These are phyloP conservation scores for Leptinotarsa tumamoca DNA, from an alignment of 2,888 invertebrate genomes.

Conservation along the genomic window DNA sequence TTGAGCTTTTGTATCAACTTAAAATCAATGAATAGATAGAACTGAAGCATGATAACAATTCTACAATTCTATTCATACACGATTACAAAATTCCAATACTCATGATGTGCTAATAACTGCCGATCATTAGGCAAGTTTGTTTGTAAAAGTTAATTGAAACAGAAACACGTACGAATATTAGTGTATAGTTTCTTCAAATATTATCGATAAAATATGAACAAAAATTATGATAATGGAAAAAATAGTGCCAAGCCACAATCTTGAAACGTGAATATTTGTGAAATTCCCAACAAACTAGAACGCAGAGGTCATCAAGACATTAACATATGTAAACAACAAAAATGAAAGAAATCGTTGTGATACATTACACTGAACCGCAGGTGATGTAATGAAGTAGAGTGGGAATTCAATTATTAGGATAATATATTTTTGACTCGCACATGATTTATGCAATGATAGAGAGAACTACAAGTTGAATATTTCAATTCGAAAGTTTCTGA, in stretches of 20 bases:
- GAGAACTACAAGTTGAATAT: too few species aligned
- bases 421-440: not conserved
- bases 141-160: not conserved
- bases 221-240: not conserved
- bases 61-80: too few species aligned
- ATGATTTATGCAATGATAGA: too few species aligned
- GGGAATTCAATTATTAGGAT: not conserved
- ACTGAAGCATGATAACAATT: too few species aligned
- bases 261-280: not conserved
- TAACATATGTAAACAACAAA: not conserved
- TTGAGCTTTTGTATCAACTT: too few species aligned
- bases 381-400: not conserved
- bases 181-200: not conserved
- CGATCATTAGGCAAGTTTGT: not conserved
- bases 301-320: not conserved
- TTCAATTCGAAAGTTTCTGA: too few species aligned
- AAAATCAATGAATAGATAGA: too few species aligned
- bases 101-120: not conserved
- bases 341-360: not conserved
- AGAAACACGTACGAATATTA: not conserved
- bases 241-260: not conserved
- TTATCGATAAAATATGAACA: not conserved
- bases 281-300: constrained; percentile 1
- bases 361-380: not conserved
- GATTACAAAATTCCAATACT: too few species aligned